A percentile compares a stretch with the other conserved stretches of the same genome.
phyloP scores from a whole-genome alignment of 2,113 vertebrate species.

The Ochotona princeps region DNA sequence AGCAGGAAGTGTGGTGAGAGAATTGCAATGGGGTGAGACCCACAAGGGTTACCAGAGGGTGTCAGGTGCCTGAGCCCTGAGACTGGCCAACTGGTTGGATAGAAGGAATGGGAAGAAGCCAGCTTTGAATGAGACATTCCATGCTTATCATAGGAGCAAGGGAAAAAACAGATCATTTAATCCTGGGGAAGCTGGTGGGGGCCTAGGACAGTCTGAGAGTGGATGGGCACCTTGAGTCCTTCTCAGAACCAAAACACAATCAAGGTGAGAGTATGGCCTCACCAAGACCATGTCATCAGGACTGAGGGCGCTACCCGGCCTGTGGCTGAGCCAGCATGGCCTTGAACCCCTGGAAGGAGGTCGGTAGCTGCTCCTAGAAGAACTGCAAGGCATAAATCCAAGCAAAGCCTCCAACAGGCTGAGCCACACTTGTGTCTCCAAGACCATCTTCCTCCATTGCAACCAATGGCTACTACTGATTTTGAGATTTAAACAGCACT shows the following conservation, averaged over 20 bases:
- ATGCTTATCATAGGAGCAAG: background rate
- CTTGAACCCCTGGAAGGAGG: background rate
- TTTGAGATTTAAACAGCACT: background rate
- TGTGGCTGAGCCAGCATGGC: background rate
- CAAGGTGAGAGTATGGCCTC: background rate
- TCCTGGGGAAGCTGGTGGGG: background rate
- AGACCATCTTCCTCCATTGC: rapidly evolving
- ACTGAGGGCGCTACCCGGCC: background rate
- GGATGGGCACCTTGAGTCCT: background rate
- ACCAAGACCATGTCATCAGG: background rate
- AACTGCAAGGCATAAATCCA: background rate
- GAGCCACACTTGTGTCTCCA: background rate
- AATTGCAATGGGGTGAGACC: rapidly evolving
- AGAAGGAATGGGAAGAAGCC: background rate
- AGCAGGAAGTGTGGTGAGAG: no score
- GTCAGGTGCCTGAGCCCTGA: background rate
- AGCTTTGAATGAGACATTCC: background rate
- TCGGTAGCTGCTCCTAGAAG: background rate
- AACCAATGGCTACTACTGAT: background rate
- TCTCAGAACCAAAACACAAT: background rate
- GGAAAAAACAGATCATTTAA: background rate
- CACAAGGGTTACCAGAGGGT: rapidly evolving
- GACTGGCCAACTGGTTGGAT: no score
- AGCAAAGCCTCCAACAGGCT: background rate
- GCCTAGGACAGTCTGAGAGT: background rate